phyloP scores from a whole-genome alignment of 2,797 vertebrate species.

The Anguilla megastoma region DNA sequence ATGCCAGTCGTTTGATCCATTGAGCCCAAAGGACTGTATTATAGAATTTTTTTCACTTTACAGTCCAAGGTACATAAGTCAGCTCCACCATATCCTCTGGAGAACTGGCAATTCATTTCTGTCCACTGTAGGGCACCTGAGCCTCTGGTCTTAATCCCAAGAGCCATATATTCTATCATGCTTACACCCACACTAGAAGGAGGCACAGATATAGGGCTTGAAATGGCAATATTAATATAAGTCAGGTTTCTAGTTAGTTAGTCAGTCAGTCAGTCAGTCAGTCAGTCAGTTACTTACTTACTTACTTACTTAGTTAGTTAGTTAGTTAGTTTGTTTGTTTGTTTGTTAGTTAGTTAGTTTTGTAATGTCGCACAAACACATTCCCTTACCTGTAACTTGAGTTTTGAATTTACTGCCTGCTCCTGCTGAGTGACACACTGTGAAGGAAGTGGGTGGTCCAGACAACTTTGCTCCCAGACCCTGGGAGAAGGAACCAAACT shows the following conservation, averaged over 20 bases:
- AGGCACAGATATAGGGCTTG: no score
- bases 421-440: not conserved
- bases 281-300: no score
- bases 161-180: not conserved
- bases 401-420: not conserved
- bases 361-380: not conserved
- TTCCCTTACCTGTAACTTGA: no score
- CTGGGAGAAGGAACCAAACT: no score
- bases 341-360: not conserved
- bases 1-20: not conserved
- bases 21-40: not conserved
- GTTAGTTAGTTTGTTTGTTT: no score
- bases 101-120: not conserved
- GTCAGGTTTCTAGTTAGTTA: no score
- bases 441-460: no score
- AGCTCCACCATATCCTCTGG: not conserved
- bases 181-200: not conserved
- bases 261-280: no score
- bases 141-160: not conserved
- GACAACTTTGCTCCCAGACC: no score
- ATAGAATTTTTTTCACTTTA: not conserved
- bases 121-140: not conserved
- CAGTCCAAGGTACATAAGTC: not conserved
- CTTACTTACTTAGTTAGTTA: no score
- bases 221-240: no score